phyloP scores from a whole-genome alignment of 2,113 vertebrate genomes.

The Fregetta grallaria region DNA sequence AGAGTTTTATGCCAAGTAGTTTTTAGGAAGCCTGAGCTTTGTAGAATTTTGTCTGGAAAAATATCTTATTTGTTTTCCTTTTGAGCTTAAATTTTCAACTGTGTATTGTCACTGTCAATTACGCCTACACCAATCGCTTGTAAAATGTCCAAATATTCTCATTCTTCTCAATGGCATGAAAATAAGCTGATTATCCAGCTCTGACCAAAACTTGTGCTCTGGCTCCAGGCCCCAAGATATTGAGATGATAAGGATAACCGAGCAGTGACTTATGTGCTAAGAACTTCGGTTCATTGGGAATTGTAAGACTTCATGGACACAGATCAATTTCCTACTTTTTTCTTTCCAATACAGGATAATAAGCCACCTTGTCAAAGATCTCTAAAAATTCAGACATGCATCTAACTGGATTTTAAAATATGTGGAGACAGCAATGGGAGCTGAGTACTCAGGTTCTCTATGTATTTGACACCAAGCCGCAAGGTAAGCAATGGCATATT shows the following conservation, averaged over 20 bases:
- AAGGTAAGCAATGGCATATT: not conserved
- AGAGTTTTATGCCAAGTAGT: not conserved
- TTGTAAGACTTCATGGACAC: not conserved
- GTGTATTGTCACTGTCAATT: not conserved
- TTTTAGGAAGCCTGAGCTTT: not conserved
- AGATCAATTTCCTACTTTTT: not conserved
- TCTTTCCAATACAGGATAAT: not conserved
- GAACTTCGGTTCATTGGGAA: not conserved
- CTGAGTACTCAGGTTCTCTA: not conserved
- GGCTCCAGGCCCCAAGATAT: not conserved
- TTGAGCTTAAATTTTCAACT: not conserved
- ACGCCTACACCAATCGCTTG: rapidly evolving
- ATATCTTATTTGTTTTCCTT: not conserved
- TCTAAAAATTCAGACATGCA: not conserved
- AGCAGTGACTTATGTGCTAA: not conserved
- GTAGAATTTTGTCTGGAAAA: not conserved
- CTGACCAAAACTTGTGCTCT: not conserved
- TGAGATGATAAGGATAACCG: not conserved
- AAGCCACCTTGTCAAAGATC: not conserved
- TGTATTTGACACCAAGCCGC: not conserved
- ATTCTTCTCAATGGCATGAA: not conserved
- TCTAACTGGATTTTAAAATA: not conserved
- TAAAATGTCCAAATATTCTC: not conserved
- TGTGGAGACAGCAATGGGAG: not conserved
- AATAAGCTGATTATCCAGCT: not conserved